Evolutionary conservation across 2,888 invertebrate genomes (phyloP).

Genomic region (Calliphora vomitoria): DNA sequence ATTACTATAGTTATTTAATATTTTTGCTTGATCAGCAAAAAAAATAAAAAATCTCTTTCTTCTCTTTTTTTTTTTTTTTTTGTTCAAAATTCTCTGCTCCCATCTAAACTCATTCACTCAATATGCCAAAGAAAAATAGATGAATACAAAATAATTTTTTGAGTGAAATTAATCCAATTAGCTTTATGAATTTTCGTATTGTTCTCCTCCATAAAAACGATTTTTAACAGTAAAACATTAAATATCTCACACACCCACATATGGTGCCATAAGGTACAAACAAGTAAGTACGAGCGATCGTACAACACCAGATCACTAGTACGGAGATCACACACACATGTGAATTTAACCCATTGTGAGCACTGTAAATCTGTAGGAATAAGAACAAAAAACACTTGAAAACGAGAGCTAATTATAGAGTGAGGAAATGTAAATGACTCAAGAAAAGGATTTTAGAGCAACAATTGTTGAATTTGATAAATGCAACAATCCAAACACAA

Average conservation of each 20-base stretch:
- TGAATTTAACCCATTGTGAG: constrained; percentile 61
- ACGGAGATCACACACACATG: constrained; percentile 54
- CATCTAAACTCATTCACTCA: constrained; percentile 54
- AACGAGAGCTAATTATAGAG: constrained; percentile 65
- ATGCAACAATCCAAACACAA: constrained; percentile 74
- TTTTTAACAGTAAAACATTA: constrained; percentile 66
- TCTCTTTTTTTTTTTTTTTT: neutral
- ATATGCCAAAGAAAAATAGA: constrained; percentile 9
- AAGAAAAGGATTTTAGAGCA: constrained; percentile 76
- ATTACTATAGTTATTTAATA: constrained; percentile 63
- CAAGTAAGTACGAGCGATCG: neutral
- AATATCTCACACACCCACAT: constrained; percentile 71
- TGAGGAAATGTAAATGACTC: constrained; percentile 59
- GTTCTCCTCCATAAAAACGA: neutral
- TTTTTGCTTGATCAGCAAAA: constrained; percentile 68
- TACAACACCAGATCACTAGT: neutral
- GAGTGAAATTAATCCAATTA: constrained; percentile 58
- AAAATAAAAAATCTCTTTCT: constrained; percentile 32
- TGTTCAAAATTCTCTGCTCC: constrained; percentile 24
- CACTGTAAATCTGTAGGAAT: neutral
- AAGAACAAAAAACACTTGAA: constrained; percentile 50
- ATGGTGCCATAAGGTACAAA: constrained; percentile 60
- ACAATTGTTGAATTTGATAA: constrained; percentile 49
- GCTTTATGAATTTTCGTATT: constrained; percentile 46
- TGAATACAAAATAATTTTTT: constrained; percentile 13